These are phyloP conservation scores for Ischnus inquisitorius DNA, from an alignment of 2,888 invertebrate genomes.

Conservation along the genomic window DNA sequence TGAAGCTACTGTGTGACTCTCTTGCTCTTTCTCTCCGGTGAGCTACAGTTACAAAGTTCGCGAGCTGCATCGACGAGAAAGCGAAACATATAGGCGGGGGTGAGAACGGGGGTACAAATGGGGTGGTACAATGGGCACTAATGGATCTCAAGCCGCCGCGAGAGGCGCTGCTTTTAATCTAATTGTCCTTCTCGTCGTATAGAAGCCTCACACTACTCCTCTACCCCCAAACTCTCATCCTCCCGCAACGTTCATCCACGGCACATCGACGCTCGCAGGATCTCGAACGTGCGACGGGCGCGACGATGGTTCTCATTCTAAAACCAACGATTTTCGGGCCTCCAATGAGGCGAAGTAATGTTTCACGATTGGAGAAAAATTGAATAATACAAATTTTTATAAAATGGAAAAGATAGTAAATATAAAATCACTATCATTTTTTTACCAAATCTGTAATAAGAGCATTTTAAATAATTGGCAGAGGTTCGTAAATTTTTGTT, in stretches of 20 bases:
- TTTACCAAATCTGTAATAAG: too few species aligned
- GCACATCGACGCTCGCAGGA: slow-evolving; percentile 52
- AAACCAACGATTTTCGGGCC: background rate
- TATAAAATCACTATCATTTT: too few species aligned
- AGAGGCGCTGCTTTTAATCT: slow-evolving; percentile 86
- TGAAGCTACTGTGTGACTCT: slow-evolving; percentile 28
- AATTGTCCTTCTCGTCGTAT: slow-evolving; percentile 82
- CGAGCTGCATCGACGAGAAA: slow-evolving; percentile 56
- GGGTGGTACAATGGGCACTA: slow-evolving; percentile 85
- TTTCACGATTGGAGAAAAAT: background rate
- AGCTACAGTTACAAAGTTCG: slow-evolving; percentile 33
- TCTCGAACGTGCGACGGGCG: slow-evolving; percentile 63
- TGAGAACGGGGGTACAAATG: slow-evolving; percentile 81
- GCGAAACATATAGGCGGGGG: slow-evolving; percentile 39
- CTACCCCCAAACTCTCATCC: slow-evolving; percentile 60
- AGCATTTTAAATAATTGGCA: too few species aligned
- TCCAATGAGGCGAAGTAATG: slow-evolving; percentile 26
- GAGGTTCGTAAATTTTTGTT: too few species aligned
- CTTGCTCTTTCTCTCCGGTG: slow-evolving; percentile 7
- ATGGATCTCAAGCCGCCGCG: slow-evolving; percentile 85
- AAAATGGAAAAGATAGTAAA: background rate
- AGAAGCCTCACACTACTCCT: slow-evolving; percentile 55
- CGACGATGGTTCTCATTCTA: slow-evolving; percentile 56
- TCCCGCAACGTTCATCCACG: slow-evolving; percentile 10
- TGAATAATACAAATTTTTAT: background rate